Conservation (phyloP, 2,797 vertebrate species). For the Gallinago solitaria region DNA sequence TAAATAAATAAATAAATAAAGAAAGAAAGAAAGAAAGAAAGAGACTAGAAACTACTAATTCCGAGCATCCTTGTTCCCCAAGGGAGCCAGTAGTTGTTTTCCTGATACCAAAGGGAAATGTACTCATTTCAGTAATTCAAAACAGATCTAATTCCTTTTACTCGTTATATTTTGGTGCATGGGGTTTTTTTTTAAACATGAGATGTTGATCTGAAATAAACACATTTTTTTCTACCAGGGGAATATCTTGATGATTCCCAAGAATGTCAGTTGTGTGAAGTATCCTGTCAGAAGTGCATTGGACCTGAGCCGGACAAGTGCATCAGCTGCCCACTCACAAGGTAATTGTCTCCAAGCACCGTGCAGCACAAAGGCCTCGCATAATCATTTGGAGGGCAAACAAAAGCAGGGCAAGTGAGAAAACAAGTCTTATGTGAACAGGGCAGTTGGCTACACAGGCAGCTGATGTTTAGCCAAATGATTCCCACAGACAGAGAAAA, state of each 20-base stretch:
- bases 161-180: neutral
- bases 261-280: slow-evolving; percentile 82
- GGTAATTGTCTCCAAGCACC: slow-evolving; percentile 69
- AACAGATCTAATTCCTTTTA: neutral
- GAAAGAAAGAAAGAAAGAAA: neutral
- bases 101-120: neutral
- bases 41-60: neutral
- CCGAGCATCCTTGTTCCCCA: neutral
- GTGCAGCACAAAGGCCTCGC: neutral
- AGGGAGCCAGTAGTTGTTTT: neutral
- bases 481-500: neutral
- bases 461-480: neutral
- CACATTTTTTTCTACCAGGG: slow-evolving; percentile 73
- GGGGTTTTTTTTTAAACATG: neutral
- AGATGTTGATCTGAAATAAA: slow-evolving; percentile 18
- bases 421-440: neutral
- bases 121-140: neutral
- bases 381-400: neutral
- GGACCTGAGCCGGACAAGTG: slow-evolving; percentile 85
- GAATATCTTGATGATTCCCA: slow-evolving; percentile 78
- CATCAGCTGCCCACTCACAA: slow-evolving; percentile 79
- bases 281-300: slow-evolving; percentile 83
- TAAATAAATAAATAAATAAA: no score
- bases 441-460: neutral
- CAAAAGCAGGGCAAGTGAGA: neutral